Conservation (phyloP, 2,113 vertebrate genomes). For the Scortum barcoo region DNA sequence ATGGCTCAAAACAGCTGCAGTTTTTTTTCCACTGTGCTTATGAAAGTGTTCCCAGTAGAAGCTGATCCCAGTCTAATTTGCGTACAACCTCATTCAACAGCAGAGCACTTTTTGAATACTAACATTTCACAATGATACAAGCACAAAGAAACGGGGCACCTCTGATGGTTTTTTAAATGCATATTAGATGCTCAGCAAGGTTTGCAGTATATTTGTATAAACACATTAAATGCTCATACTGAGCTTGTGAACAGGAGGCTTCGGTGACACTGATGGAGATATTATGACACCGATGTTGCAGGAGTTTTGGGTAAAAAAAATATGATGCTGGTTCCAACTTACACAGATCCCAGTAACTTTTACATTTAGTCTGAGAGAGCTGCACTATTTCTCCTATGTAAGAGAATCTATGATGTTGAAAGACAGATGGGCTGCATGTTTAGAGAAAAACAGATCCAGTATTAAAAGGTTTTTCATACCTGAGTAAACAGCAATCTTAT, state of each 20-base stretch:
- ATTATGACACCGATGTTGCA: not conserved
- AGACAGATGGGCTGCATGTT: not conserved
- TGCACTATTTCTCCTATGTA: not conserved
- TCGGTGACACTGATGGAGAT: not conserved
- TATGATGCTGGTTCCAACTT: not conserved
- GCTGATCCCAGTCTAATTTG: constrained; percentile 12
- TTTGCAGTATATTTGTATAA: not conserved
- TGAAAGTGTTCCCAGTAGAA: not conserved
- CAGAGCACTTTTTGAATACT: constrained; percentile 2
- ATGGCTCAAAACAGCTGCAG: not conserved
- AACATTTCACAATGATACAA: constrained; percentile 2
- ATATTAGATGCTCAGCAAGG: not conserved
- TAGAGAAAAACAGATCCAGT: not conserved
- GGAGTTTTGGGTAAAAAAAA: not conserved
- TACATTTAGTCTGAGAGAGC: constrained; percentile 6
- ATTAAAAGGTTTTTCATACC: not conserved
- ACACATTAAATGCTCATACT: constrained; percentile 21
- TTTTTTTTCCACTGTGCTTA: not conserved
- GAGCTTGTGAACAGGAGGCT: not conserved
- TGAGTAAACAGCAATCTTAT: not conserved
- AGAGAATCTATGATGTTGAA: not conserved
- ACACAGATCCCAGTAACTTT: constrained; percentile 1
- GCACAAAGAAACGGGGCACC: not conserved
- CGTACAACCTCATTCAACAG: constrained; percentile 19
- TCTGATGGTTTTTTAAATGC: constrained; percentile 25